These are phyloP conservation scores for Anomalospiza imberbis DNA, from an alignment of 2,797 vertebrate genomes.

Conservation along the genomic window DNA sequence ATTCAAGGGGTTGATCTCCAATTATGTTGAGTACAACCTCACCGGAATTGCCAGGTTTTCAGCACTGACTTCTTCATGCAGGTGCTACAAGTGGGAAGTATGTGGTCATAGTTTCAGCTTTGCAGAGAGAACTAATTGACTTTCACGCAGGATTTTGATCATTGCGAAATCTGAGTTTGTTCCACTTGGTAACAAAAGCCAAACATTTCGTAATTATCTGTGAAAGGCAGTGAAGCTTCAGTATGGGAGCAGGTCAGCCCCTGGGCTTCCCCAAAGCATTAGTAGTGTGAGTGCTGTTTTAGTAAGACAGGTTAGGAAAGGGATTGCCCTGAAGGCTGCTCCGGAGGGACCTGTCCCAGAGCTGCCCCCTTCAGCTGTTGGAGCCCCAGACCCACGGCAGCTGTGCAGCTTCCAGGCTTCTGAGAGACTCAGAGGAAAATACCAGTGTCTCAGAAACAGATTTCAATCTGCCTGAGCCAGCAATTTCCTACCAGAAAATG, in stretches of 20 bases:
- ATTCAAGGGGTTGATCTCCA: background rate
- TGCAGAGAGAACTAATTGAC: background rate
- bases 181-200: background rate
- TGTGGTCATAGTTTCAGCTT: slow-evolving; percentile 17
- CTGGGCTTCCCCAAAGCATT: background rate
- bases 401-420: background rate
- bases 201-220: background rate
- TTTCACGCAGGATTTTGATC: background rate
- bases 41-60: background rate
- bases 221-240: background rate
- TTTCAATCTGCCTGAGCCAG: background rate
- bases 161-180: slow-evolving; percentile 3
- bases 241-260: background rate
- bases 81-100: background rate
- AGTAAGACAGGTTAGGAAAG: background rate
- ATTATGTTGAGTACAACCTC: background rate
- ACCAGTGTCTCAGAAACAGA: background rate
- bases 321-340: background rate
- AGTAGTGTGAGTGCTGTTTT: background rate
- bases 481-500: background rate
- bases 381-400: background rate
- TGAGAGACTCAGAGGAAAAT: background rate
- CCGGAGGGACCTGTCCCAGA: background rate
- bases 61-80: background rate
- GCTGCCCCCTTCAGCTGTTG: background rate